These are phyloP conservation scores for Epistrophe eligans DNA, from an alignment of 2,888 invertebrate species.

Conservation along the genomic window DNA sequence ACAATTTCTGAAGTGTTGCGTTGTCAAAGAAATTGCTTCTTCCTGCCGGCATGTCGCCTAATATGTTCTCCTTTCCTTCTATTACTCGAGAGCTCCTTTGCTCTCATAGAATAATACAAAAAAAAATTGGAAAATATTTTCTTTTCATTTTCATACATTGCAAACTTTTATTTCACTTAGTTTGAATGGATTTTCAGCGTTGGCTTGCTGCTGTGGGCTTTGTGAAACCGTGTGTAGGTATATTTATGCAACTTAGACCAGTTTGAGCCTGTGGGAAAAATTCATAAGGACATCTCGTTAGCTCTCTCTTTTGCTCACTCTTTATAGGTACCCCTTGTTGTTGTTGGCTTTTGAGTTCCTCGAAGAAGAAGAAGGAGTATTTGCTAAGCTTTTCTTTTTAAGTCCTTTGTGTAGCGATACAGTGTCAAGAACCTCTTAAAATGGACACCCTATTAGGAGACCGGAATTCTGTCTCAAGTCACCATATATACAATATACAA, in stretches of 20 bases:
- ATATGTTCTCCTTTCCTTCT: constrained; percentile 38
- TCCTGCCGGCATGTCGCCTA: constrained; percentile 71
- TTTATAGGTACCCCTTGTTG: not conserved
- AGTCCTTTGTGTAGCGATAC: constrained; percentile 71
- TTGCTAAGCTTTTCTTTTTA: constrained; percentile 74
- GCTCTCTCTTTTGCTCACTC: constrained; percentile 59
- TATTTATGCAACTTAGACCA: not conserved
- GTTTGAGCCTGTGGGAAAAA: constrained; percentile 41
- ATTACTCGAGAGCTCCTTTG: constrained; percentile 6
- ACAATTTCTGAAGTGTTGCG: constrained; percentile 74
- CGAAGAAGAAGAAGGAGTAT: constrained; percentile 70
- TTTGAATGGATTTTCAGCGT: constrained; percentile 56
- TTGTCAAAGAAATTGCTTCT: constrained; percentile 75
- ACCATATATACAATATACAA: constrained; percentile 41
- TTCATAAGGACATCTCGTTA: constrained; percentile 67
- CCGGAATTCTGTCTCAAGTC: constrained; percentile 73
- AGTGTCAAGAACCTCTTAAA: constrained; percentile 78
- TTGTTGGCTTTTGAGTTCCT: constrained; percentile 35
- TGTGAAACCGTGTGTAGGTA: constrained; percentile 13
- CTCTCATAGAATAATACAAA: not conserved
- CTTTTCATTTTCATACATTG: constrained; percentile 76
- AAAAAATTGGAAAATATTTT: constrained; percentile 64
- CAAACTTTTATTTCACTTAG: constrained; percentile 74
- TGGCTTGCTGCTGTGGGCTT: constrained; percentile 28
- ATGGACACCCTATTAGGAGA: constrained; percentile 77